These are phyloP conservation scores for Drosophila anceps DNA, from an alignment of 2,888 invertebrate species.

Conservation along the genomic window DNA sequence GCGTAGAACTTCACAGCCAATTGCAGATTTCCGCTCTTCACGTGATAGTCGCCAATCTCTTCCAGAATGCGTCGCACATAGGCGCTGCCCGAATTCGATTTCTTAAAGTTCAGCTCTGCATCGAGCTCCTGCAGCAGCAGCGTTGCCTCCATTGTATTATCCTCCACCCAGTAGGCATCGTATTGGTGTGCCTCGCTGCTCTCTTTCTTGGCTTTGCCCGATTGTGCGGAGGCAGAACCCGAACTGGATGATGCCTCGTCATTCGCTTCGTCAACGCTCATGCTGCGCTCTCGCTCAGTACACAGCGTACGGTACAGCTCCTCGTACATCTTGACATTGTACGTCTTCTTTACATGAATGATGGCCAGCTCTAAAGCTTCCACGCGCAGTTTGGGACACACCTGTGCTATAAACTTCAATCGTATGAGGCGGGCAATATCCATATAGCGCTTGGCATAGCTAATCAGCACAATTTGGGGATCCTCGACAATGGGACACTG, in stretches of 20 bases:
- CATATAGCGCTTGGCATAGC: constrained; percentile 59
- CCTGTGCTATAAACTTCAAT: constrained; percentile 63
- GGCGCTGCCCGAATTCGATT: constrained; percentile 61
- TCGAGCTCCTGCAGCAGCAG: constrained; percentile 67
- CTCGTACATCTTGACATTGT: constrained; percentile 61
- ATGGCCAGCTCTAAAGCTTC: constrained; percentile 63
- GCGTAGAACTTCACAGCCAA: constrained; percentile 67
- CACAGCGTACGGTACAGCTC: constrained; percentile 54
- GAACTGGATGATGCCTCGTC: constrained; percentile 26
- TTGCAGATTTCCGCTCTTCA: constrained; percentile 66
- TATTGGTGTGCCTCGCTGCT: constrained; percentile 30
- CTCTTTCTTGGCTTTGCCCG: background rate
- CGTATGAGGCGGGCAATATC: constrained; percentile 52
- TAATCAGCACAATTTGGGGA: constrained; percentile 45
- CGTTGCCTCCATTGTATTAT: constrained; percentile 64
- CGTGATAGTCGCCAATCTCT: constrained; percentile 71
- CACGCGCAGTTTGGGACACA: constrained; percentile 62
- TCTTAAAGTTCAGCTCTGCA: constrained; percentile 67
- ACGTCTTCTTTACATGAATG: constrained; percentile 63
- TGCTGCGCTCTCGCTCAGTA: constrained; percentile 32
- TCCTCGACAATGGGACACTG: constrained; percentile 33
- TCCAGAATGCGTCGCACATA: constrained; percentile 66
- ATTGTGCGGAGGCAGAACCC: background rate
- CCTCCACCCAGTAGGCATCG: constrained; percentile 65
- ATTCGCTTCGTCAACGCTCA: background rate